These are phyloP conservation scores for Nephotettix cincticeps DNA, from an alignment of 1,140 invertebrate genomes.

Conservation along the genomic window DNA sequence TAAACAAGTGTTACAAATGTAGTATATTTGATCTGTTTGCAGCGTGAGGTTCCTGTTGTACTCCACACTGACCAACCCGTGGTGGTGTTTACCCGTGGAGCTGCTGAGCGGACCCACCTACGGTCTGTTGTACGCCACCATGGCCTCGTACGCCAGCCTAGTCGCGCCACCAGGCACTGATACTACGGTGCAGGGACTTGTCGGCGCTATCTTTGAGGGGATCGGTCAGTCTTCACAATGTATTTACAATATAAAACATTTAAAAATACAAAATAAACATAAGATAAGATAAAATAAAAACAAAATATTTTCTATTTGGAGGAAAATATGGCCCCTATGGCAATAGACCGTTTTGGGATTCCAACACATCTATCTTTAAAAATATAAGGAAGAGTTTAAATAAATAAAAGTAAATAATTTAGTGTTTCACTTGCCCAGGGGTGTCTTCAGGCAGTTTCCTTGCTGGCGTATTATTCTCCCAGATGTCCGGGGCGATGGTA, in stretches of 20 bases:
- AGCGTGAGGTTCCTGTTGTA: slow-evolving; percentile 78
- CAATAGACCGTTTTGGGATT: too few relatives aligned
- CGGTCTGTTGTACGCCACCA: slow-evolving; percentile 85
- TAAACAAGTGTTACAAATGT: too few relatives aligned
- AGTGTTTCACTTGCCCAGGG: slow-evolving; percentile 54
- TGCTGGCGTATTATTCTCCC: slow-evolving; percentile 63
- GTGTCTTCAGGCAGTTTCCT: slow-evolving; percentile 74
- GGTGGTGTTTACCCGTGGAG: slow-evolving; percentile 83
- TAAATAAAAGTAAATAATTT: too few relatives aligned
- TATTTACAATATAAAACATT: too few relatives aligned
- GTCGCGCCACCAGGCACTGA: slow-evolving; percentile 83
- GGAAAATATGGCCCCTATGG: too few relatives aligned
- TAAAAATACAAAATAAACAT: not conserved
- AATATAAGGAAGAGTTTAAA: too few relatives aligned
- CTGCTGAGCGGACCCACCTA: slow-evolving; percentile 84
- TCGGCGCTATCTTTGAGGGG: slow-evolving; percentile 84
- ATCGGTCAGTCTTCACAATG: slow-evolving; percentile 55
- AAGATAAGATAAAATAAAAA: not conserved
- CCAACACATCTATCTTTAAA: too few relatives aligned
- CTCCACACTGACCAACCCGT: slow-evolving; percentile 75
- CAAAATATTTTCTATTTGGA: not conserved
- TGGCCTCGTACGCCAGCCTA: slow-evolving; percentile 85
- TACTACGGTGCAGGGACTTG: slow-evolving; percentile 81
- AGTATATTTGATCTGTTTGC: too few relatives aligned
- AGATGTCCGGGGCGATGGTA: slow-evolving; percentile 60